These are phyloP conservation scores for Turdus rufiventris DNA, from an alignment of 2,113 vertebrate species.

Conservation along the genomic window DNA sequence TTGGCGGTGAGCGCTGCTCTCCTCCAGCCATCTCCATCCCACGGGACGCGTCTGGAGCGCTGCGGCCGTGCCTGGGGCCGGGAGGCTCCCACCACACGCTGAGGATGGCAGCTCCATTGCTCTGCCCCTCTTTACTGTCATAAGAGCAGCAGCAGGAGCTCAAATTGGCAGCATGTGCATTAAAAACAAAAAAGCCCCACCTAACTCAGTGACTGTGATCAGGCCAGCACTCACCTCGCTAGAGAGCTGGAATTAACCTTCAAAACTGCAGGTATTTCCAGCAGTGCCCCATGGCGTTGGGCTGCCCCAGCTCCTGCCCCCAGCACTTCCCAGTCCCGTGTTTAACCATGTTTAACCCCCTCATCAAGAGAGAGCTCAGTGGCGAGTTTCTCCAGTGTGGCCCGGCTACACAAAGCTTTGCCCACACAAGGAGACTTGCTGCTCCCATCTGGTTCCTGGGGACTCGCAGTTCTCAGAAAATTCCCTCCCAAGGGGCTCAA, in stretches of 20 bases:
- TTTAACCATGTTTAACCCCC: background rate
- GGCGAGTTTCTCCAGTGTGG: background rate
- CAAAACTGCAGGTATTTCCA: background rate
- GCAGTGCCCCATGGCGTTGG: fast-evolving
- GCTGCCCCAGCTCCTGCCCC: background rate
- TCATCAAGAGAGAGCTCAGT: fast-evolving
- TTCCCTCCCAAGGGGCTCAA: background rate
- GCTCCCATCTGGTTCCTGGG: background rate
- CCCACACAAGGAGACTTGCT: background rate
- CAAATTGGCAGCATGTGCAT: background rate
- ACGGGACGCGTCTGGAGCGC: background rate
- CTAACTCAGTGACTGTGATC: background rate
- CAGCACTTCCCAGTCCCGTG: background rate
- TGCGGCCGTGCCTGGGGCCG: fast-evolving
- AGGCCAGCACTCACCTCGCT: background rate
- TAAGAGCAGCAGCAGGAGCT: conserved; percentile 8
- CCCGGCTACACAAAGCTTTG: fast-evolving
- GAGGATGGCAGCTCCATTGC: background rate
- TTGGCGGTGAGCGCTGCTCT: background rate
- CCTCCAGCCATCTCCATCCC: background rate
- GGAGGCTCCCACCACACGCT: background rate
- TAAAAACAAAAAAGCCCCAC: background rate
- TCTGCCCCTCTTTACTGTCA: background rate
- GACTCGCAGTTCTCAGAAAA: background rate
- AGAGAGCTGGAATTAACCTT: background rate